Evolutionary conservation across 1,140 invertebrate genomes (phyloP).

Genomic region (Choristoneura fumiferana): DNA sequence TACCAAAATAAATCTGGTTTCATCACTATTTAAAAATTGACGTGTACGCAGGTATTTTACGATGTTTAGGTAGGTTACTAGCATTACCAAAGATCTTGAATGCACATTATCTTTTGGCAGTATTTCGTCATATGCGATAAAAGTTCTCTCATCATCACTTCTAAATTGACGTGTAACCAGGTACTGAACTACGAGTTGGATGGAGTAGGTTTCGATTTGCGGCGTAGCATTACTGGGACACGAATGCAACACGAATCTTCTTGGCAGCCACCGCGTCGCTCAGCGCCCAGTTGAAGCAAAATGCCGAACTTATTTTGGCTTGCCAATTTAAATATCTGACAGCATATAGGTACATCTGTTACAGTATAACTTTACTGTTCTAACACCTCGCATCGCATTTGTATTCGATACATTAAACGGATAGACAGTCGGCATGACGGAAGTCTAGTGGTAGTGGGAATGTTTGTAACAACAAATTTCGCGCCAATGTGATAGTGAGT

Average conservation of each 20-base stretch:
- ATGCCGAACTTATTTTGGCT: conserved; percentile 77
- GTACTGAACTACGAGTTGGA: neutral
- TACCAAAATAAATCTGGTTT: too few relatives aligned
- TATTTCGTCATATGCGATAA: too few relatives aligned
- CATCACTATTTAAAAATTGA: too few relatives aligned
- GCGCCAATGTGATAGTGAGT: conserved; percentile 28
- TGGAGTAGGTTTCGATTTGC: conserved; percentile 8
- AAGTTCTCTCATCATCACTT: neutral
- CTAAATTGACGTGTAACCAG: neutral
- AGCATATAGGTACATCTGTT: conserved; percentile 40
- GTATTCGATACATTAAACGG: conserved; percentile 28
- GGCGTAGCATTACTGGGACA: conserved; percentile 40
- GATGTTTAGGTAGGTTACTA: too few relatives aligned
- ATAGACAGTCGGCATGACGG: conserved; percentile 37
- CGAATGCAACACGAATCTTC: conserved; percentile 63
- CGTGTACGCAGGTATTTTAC: too few relatives aligned
- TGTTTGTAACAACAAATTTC: conserved; percentile 24
- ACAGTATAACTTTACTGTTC: conserved; percentile 21
- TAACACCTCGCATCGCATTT: conserved; percentile 27
- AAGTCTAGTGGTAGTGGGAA: conserved; percentile 28
- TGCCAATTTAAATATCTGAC: conserved; percentile 72
- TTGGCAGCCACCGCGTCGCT: conserved; percentile 51
- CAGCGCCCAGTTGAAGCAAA: conserved; percentile 69
- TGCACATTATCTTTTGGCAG: too few relatives aligned
- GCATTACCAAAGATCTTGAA: too few relatives aligned